phyloP scores from a whole-genome alignment of 2,113 vertebrate genomes.

The Murina feae region DNA sequence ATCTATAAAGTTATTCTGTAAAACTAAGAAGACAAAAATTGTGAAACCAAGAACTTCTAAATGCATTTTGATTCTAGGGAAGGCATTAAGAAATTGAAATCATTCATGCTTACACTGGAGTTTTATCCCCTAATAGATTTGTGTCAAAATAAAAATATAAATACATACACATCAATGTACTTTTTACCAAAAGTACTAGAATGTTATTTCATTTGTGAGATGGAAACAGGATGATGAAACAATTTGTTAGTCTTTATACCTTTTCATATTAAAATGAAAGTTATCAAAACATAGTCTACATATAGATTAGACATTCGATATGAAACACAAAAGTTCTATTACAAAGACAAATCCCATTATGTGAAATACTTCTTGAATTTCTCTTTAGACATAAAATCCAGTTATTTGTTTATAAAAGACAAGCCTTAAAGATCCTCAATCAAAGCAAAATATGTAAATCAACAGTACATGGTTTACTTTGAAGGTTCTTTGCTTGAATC shows the following conservation, averaged over 20 bases:
- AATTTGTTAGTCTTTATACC: not conserved
- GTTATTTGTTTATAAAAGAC: not conserved
- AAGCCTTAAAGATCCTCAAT: not conserved
- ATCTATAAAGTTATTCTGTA: not conserved
- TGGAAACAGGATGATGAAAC: not conserved
- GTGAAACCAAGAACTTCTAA: not conserved
- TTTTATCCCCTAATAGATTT: not conserved
- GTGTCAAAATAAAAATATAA: slow-evolving; percentile 35
- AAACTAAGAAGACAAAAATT: not conserved
- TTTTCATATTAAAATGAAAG: slow-evolving; percentile 12
- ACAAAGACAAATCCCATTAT: not conserved
- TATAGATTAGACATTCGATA: not conserved
- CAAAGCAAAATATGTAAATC: slow-evolving; percentile 29
- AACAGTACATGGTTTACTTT: not conserved
- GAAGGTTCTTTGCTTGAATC: not conserved
- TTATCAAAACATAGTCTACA: not conserved
- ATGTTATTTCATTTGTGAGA: not conserved
- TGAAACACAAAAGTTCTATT: not conserved
- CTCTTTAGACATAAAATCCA: not conserved
- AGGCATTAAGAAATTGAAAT: slow-evolving; percentile 31
- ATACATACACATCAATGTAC: not conserved
- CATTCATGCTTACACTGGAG: not conserved
- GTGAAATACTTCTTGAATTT: not conserved
- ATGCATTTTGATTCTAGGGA: not conserved
- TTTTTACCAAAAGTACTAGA: not conserved